These are phyloP conservation scores for Mormyrops attenuatus DNA, from an alignment of 2,797 vertebrate species.

Conservation along the genomic window DNA sequence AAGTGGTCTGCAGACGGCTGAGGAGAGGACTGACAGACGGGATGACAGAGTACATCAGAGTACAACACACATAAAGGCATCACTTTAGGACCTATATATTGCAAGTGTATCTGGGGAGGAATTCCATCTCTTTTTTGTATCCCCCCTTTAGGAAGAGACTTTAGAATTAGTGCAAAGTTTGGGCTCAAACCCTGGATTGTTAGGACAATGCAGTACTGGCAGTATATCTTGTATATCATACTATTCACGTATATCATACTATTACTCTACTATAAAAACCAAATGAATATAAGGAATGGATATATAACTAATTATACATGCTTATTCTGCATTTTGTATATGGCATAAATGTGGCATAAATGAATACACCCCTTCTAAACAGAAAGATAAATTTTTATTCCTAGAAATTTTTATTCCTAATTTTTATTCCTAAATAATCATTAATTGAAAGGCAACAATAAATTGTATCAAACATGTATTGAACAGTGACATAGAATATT, in stretches of 20 bases:
- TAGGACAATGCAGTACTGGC: not conserved
- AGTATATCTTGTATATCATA: too few species aligned
- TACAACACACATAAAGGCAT: not conserved
- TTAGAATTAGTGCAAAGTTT: not conserved
- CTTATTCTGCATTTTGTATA: not conserved
- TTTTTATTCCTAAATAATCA: not conserved
- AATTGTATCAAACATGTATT: constrained; percentile 1
- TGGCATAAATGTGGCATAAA: not conserved
- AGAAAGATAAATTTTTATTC: not conserved
- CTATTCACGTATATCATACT: not conserved
- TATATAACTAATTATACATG: not conserved
- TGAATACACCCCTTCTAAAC: not conserved
- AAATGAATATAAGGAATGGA: not conserved
- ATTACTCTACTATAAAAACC: not conserved
- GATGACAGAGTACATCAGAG: not conserved
- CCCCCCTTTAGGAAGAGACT: not conserved
- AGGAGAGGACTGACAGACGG: not conserved
- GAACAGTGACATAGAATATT: constrained; percentile 12
- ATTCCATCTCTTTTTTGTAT: not conserved
- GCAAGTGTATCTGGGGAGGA: not conserved
- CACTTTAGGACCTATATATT: not conserved
- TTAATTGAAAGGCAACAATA: not conserved
- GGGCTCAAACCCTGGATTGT: not conserved
- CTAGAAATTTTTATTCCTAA: too few species aligned
- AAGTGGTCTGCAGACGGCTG: not conserved